A percentile compares a stretch with the other conserved stretches of the same genome.
Conservation (phyloP, 2,797 vertebrate genomes). For the Hydrophis major region DNA sequence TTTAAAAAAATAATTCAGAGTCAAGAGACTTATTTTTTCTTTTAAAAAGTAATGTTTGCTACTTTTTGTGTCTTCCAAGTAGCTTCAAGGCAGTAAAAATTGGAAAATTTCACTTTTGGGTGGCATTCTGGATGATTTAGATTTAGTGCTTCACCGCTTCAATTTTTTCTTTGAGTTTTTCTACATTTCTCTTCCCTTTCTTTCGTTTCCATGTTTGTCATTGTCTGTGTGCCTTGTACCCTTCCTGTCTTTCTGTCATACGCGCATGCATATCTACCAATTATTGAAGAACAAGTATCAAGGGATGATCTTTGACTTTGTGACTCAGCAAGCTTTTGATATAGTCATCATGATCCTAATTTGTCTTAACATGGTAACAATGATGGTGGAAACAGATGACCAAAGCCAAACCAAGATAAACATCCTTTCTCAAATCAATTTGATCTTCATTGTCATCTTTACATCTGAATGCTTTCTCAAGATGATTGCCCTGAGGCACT, state of each 20-base stretch:
- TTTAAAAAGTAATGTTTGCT: not conserved
- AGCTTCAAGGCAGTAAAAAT: not conserved
- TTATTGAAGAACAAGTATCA: conserved; percentile 84
- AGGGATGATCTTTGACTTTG: conserved; percentile 89
- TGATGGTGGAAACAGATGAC: conserved; percentile 98
- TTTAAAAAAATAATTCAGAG: not conserved
- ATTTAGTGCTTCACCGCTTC: not conserved
- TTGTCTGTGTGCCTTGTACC: not conserved
- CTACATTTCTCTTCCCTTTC: conserved; percentile 1
- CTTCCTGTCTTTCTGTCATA: not conserved
- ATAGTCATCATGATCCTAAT: conserved; percentile 98
- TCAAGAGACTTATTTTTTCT: not conserved
- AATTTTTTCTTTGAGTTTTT: conserved; percentile 26
- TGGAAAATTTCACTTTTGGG: not conserved
- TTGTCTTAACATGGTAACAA: conserved; percentile 98
- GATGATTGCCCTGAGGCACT: conserved; percentile 88
- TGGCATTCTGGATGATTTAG: not conserved
- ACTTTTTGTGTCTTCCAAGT: not conserved
- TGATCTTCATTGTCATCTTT: conserved; percentile 92
- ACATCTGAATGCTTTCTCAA: conserved; percentile 90
- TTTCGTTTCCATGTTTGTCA: conserved; percentile 16
- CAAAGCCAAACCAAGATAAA: conserved; percentile 86
- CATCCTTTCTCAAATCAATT: conserved; percentile 88
- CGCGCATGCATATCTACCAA: not conserved
- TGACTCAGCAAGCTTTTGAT: conserved; percentile 92